A percentile compares a stretch with the other conserved stretches of the same genome.
phyloP scores from a whole-genome alignment of 1,140 invertebrate genomes.

The Calephelis virginiensis region DNA sequence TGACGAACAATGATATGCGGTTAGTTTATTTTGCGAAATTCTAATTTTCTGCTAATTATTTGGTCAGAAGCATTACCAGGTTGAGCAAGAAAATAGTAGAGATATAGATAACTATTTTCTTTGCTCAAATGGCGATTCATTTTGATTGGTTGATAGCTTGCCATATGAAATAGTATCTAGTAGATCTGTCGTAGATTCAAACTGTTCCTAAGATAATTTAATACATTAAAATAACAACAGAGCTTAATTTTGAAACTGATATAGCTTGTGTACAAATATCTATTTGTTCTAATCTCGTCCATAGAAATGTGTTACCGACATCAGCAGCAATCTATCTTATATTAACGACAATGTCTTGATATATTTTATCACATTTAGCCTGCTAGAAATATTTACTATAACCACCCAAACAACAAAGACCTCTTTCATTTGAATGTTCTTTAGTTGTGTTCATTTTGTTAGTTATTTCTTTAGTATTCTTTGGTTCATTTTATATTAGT shows the following conservation, averaged over 20 bases:
- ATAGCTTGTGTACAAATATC: constrained; percentile 43
- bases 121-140: no score
- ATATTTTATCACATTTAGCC: constrained; percentile 73
- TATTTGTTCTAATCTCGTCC: constrained; percentile 56
- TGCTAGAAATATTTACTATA: constrained; percentile 67
- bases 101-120: no score
- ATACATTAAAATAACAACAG: constrained; percentile 48
- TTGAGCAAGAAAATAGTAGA: no score
- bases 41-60: no score
- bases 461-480: constrained; percentile 27
- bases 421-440: constrained; percentile 28
- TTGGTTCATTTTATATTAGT: constrained; percentile 41
- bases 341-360: constrained; percentile 74
- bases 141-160: no score
- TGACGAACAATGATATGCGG: no score
- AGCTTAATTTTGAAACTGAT: constrained; percentile 43
- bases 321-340: constrained; percentile 62
- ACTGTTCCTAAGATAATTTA: constrained; percentile 7
- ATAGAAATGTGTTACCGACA: constrained; percentile 63
- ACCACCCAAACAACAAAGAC: constrained; percentile 38
- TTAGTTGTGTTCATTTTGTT: constrained; percentile 21
- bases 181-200: background rate
- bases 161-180: no score
- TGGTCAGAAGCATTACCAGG: no score
- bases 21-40: no score